Evolutionary conservation across 2,113 vertebrate genomes (phyloP).

Genomic region (Equus quagga): DNA sequence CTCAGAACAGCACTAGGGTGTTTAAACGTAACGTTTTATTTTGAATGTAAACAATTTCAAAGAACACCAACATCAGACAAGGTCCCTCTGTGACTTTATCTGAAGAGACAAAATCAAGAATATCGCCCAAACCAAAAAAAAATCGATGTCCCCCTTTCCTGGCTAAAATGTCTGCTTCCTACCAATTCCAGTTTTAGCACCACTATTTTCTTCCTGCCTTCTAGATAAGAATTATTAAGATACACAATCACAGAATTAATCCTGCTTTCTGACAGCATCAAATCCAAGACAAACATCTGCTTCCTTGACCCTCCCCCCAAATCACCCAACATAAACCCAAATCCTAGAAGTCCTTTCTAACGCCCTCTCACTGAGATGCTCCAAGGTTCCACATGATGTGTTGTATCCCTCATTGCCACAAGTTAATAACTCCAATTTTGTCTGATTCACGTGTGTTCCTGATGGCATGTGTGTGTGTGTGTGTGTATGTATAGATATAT

Average conservation of each 20-base stretch:
- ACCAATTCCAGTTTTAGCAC: not conserved
- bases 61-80: not conserved
- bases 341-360: not conserved
- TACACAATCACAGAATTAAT: not conserved
- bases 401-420: not conserved
- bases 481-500: not conserved
- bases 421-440: not conserved
- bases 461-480: not conserved
- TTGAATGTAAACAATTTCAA: not conserved
- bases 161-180: not conserved
- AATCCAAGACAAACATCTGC: not conserved
- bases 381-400: not conserved
- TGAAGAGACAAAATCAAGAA: conserved; percentile 56
- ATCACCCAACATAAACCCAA: not conserved
- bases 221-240: not conserved
- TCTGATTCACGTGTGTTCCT: conserved; percentile 1
- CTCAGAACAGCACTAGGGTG: not conserved
- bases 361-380: not conserved
- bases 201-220: not conserved
- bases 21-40: not conserved
- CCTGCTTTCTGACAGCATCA: not conserved
- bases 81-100: not conserved
- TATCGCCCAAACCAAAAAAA: not conserved
- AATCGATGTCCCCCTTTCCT: not conserved
- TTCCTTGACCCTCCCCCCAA: not conserved